Conservation (phyloP, 2,113 vertebrate genomes). For the Pluvianellus socialis region DNA sequence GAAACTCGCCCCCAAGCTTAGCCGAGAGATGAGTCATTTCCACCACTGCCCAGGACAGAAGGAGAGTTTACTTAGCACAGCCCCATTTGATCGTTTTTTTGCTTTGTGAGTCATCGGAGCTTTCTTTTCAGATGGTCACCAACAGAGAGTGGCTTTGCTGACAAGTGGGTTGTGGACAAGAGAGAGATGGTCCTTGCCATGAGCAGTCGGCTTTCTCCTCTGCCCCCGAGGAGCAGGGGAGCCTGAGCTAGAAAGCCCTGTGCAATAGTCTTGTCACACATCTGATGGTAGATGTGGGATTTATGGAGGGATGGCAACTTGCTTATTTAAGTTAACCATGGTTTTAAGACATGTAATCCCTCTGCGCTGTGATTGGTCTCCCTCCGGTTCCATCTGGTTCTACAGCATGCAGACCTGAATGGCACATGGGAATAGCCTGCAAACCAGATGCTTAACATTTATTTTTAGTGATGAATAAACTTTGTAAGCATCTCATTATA, state of each 20-base stretch:
- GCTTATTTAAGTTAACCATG: constrained; percentile 57
- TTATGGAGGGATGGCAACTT: constrained; percentile 55
- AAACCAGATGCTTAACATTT: constrained; percentile 59
- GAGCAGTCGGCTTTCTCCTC: background rate
- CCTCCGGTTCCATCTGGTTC: constrained; percentile 59
- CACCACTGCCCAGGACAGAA: background rate
- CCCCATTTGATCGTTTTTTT: background rate
- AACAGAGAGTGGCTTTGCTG: background rate
- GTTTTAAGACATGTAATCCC: constrained; percentile 50
- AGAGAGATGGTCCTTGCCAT: background rate
- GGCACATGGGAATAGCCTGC: constrained; percentile 54
- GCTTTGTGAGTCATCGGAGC: background rate
- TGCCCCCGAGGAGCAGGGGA: background rate
- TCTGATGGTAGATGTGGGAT: constrained; percentile 43
- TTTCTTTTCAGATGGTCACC: constrained; percentile 14
- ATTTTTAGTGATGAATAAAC: constrained; percentile 70
- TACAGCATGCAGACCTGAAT: background rate
- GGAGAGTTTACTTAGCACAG: background rate
- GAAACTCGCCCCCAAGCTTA: background rate
- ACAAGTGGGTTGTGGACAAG: background rate
- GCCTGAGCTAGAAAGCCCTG: background rate
- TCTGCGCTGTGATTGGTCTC: constrained; percentile 1
- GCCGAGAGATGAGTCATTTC: constrained; percentile 18
- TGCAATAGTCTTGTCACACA: background rate
- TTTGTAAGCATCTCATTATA: constrained; percentile 66